These are phyloP conservation scores for Brassicogethes aeneus DNA, from an alignment of 2,888 invertebrate genomes.

Conservation along the genomic window DNA sequence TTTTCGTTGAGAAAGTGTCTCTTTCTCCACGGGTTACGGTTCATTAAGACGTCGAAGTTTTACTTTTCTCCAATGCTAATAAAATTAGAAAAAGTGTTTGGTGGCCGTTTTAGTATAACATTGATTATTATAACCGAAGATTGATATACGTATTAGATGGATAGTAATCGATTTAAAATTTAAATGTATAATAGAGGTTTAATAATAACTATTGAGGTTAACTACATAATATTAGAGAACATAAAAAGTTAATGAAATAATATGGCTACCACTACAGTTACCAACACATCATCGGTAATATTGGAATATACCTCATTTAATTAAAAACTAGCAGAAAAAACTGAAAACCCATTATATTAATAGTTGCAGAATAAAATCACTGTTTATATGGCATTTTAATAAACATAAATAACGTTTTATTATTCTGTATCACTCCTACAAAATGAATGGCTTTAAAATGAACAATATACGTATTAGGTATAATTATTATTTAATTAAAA, in stretches of 20 bases:
- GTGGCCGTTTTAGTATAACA: too few relatives aligned
- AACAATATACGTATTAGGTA: background rate
- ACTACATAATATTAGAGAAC: too few relatives aligned
- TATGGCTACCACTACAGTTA: slow-evolving; percentile 3
- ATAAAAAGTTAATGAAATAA: slow-evolving; percentile 1
- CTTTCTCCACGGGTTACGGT: too few relatives aligned
- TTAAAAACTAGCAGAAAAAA: background rate
- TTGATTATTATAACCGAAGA: too few relatives aligned
- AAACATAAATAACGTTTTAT: background rate
- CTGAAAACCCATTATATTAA: background rate
- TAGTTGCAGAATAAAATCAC: background rate
- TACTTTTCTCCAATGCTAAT: too few relatives aligned
- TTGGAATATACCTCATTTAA: background rate
- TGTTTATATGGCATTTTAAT: background rate
- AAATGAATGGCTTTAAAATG: background rate
- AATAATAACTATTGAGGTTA: too few relatives aligned
- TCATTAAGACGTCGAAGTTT: too few relatives aligned
- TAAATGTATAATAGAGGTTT: too few relatives aligned
- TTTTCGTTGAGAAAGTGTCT: too few relatives aligned
- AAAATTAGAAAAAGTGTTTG: too few relatives aligned
- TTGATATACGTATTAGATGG: too few relatives aligned
- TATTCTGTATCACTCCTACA: background rate
- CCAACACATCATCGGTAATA: background rate
- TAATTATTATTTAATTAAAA: background rate
- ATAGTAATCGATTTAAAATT: too few relatives aligned